Conservation (phyloP, 2,797 vertebrate genomes). For the Phataginus tetradactyla region DNA sequence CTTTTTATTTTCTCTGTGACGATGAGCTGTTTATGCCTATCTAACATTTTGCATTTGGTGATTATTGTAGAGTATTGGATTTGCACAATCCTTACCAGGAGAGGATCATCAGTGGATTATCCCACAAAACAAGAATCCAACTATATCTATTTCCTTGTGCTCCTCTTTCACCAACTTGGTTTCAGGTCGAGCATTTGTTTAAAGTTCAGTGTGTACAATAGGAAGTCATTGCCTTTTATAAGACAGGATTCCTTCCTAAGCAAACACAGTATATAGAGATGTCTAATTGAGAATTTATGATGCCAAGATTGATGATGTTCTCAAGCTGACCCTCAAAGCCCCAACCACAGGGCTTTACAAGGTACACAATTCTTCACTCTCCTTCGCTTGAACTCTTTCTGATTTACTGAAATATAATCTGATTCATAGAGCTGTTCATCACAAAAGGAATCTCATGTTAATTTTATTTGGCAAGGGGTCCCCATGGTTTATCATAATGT, state of each 20-base stretch:
- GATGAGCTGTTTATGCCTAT: neutral
- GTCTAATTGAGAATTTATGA: neutral
- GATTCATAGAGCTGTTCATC: neutral
- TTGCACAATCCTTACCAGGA: neutral
- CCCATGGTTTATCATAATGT: neutral
- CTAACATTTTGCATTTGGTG: neutral
- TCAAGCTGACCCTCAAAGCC: neutral
- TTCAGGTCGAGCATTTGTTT: neutral
- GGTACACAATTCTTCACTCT: neutral
- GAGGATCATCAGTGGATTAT: neutral
- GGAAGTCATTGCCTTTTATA: neutral
- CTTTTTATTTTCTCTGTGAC: neutral
- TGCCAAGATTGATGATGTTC: no score
- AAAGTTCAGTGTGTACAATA: neutral
- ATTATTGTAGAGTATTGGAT: neutral
- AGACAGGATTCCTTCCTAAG: neutral
- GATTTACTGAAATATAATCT: neutral
- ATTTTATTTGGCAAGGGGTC: neutral
- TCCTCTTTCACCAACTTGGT: neutral
- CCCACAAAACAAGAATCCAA: neutral
- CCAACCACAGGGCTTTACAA: neutral
- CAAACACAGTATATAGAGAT: neutral
- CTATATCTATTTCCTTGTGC: neutral
- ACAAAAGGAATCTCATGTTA: neutral
- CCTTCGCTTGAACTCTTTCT: neutral